Percentiles rank a stretch among this genome's conserved stretches.
Conservation (phyloP, 2,113 vertebrate species). For the Istiophorus platypterus region DNA sequence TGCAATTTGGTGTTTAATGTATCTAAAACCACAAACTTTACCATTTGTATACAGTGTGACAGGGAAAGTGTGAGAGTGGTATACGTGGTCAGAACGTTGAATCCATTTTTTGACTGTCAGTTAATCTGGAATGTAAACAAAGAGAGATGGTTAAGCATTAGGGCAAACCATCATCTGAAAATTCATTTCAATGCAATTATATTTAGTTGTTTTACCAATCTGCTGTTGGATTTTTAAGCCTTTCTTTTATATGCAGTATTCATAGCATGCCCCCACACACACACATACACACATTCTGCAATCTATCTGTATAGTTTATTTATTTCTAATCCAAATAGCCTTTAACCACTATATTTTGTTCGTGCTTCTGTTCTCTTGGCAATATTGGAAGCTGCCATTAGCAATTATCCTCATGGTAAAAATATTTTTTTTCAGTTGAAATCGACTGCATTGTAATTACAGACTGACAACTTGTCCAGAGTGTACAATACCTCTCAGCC, state of each 20-base stretch:
- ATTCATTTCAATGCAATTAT: not conserved
- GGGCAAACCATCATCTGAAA: not conserved
- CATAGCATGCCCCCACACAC: no score
- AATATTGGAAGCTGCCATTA: not conserved
- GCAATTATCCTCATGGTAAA: not conserved
- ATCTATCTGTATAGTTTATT: no score
- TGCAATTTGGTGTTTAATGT: no score
- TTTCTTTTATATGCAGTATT: no score
- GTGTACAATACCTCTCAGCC: not conserved
- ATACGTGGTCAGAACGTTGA: no score
- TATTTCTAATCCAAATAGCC: not conserved
- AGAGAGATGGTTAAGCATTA: no score
- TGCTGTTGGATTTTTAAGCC: not conserved
- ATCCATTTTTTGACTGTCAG: no score
- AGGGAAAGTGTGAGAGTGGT: no score
- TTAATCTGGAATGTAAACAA: no score
- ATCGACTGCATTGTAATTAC: not conserved
- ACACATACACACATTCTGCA: no score
- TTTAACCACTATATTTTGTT: not conserved
- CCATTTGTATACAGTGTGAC: no score
- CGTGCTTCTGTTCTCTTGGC: not conserved
- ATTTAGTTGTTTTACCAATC: not conserved
- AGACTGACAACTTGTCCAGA: not conserved
- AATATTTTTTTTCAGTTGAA: not conserved
- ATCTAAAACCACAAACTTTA: no score